Conservation (phyloP, 2,888 invertebrate genomes). For the Orgyia antiqua region DNA sequence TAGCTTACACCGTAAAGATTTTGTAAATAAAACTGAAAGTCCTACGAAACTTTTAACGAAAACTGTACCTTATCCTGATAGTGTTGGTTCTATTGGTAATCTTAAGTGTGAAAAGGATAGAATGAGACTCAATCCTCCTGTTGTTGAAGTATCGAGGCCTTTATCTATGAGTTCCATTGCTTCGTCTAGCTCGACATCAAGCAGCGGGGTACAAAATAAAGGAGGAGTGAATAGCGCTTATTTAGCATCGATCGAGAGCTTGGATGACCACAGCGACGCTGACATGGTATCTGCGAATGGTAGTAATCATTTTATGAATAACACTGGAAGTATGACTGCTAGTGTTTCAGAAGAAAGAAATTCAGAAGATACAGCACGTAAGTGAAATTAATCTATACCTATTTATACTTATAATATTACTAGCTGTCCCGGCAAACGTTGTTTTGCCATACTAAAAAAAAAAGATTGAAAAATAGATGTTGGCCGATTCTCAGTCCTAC, state of each 20-base stretch:
- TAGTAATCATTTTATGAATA: constrained; percentile 65
- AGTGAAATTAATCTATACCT: constrained; percentile 35
- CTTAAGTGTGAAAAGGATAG: constrained; percentile 67
- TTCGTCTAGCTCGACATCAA: constrained; percentile 82
- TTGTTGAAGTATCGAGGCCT: constrained; percentile 80
- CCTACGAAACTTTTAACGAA: constrained; percentile 51
- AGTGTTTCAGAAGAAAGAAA: constrained; percentile 52
- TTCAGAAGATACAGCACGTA: constrained; percentile 51
- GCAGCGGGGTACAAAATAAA: constrained; percentile 80
- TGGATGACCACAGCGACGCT: constrained; percentile 88
- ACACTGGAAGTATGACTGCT: constrained; percentile 51
- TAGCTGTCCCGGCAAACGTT: too few relatives aligned
- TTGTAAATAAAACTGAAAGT: constrained; percentile 39
- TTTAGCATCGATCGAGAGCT: constrained; percentile 91
- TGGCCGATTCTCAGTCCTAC: too few relatives aligned
- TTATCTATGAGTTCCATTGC: constrained; percentile 88
- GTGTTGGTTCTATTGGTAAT: constrained; percentile 62
- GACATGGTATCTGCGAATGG: constrained; percentile 76
- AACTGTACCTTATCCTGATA: constrained; percentile 57
- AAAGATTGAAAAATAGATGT: too few relatives aligned
- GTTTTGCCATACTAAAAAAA: too few relatives aligned
- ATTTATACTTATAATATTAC: too few relatives aligned
- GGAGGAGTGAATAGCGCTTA: constrained; percentile 85
- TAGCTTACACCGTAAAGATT: constrained; percentile 63
- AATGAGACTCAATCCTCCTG: constrained; percentile 71